Conservation (phyloP, 2,888 invertebrate genomes). For the Imbricaverruca yamaguchii region DNA sequence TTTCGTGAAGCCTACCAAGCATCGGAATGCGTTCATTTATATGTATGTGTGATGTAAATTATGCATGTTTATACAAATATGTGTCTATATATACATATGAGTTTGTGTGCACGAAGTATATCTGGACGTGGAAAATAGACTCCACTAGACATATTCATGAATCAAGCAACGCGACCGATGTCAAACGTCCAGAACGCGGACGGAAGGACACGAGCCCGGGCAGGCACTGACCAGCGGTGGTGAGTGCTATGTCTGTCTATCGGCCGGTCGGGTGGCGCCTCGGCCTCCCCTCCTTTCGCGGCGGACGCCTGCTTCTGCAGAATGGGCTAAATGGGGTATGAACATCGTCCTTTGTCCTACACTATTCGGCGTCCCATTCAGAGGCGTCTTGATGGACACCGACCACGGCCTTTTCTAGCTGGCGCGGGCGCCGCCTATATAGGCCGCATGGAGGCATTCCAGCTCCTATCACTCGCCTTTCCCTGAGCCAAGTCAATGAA, state of each 20-base stretch:
- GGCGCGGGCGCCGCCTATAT: not conserved
- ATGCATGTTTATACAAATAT: too few relatives aligned
- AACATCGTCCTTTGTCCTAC: conserved; percentile 19
- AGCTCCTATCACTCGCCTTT: not conserved
- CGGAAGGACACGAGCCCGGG: too few relatives aligned
- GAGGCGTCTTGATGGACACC: not conserved
- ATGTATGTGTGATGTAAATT: too few relatives aligned
- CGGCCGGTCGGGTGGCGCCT: not conserved
- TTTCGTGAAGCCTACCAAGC: too few relatives aligned
- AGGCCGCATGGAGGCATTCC: not conserved
- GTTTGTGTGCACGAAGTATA: too few relatives aligned
- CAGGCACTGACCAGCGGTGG: too few relatives aligned
- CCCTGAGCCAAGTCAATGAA: conserved; percentile 6
- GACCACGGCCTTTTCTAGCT: not conserved
- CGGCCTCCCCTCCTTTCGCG: not conserved
- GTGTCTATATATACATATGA: too few relatives aligned
- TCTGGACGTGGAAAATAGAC: too few relatives aligned
- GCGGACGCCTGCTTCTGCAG: not conserved
- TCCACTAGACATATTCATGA: too few relatives aligned
- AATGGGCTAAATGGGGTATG: conserved; percentile 21
- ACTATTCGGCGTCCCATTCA: conserved; percentile 2
- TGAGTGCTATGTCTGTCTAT: not conserved
- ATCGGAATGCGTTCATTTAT: too few relatives aligned
- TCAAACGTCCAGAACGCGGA: too few relatives aligned
- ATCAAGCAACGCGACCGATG: too few relatives aligned